Evolutionary conservation across 2,113 vertebrate species (phyloP), one percentile per base, ranked within the genome.

Genomic region (Cynopterus brachyotis): DNA sequence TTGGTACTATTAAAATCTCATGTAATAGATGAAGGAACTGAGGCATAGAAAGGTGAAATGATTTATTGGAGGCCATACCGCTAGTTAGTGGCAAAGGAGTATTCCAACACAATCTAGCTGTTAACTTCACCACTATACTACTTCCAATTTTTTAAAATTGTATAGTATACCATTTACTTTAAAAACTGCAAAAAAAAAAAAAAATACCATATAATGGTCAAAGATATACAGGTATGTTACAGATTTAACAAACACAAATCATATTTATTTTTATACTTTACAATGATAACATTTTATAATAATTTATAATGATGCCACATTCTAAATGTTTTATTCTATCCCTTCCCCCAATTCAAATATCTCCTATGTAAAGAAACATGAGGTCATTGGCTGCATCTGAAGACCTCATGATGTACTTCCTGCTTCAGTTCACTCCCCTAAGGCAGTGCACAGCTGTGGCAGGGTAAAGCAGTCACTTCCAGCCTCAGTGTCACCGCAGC

Each of bases 401-500:
- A 59, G 85, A 42, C 94, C 81, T 67, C 73, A 45, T 32, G 22
- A 78, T 72, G 60, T 53, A 84, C 93, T 97, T 78, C 26, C 57
- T 3, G 12, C 75, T 86, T 84, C 60, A 96, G 95, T 96, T 88
- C 96, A 96, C 70, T 90, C 98, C 96, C 87, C 83, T 75, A 59
- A 80, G 96, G 86, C 94, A 96, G 94, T 95, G 97, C 96, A 37
- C 66, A 96, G 97, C 67, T 15, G 11, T 70, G 87, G 89, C 85
- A 53, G n/a, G 73, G 92, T 83, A 85, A 96, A 97, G 96, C 89
- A 96, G 94, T 95, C 95, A 95, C 93, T 98, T 96, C 37, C 8
- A 9, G 89, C 70, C 97, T 55, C 97, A 97, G 59, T 94, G 96
- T 98, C 97, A 95, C 94, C 9, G 59, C 94, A 97, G 97, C 97